Evolutionary conservation across 2,113 vertebrate genomes (phyloP).

Genomic region (Centropristis striata): DNA sequence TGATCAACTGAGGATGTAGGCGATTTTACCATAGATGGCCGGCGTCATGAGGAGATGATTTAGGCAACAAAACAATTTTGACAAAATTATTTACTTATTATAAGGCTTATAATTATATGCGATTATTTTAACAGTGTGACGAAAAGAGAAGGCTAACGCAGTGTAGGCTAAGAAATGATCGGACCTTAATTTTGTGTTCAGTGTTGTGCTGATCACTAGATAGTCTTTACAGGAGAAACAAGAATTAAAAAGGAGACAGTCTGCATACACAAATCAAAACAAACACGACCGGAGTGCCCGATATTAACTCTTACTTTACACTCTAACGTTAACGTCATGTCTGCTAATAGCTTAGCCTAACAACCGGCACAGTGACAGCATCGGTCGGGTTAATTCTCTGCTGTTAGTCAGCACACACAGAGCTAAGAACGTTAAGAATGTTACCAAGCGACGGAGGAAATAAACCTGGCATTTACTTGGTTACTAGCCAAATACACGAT

Average conservation of each 20-base stretch:
- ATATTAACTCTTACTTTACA: constrained; percentile 12
- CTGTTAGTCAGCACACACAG: neutral
- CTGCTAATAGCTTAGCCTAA: constrained; percentile 41
- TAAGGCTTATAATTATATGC: too few relatives aligned
- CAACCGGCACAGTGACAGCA: constrained; percentile 48
- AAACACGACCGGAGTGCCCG: neutral
- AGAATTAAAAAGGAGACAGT: neutral
- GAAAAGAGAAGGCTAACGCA: constrained; percentile 28
- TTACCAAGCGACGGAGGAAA: neutral
- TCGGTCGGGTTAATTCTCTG: neutral
- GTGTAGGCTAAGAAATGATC: neutral
- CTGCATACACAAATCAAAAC: neutral
- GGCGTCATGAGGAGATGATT: too few relatives aligned
- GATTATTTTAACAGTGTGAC: neutral
- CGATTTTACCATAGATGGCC: too few relatives aligned
- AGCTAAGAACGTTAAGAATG: too few relatives aligned
- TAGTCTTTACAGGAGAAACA: neutral
- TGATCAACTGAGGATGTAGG: too few relatives aligned
- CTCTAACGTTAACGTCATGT: constrained; percentile 4
- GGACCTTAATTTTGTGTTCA: neutral
- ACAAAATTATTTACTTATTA: too few relatives aligned
- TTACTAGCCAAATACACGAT: neutral
- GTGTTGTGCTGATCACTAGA: neutral
- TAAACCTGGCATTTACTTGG: neutral
- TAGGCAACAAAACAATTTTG: too few relatives aligned